Evolutionary conservation across 2,888 invertebrate genomes (phyloP), one percentile per base, ranked within the genome.

Genomic region (Cylindroiulus punctatus): DNA sequence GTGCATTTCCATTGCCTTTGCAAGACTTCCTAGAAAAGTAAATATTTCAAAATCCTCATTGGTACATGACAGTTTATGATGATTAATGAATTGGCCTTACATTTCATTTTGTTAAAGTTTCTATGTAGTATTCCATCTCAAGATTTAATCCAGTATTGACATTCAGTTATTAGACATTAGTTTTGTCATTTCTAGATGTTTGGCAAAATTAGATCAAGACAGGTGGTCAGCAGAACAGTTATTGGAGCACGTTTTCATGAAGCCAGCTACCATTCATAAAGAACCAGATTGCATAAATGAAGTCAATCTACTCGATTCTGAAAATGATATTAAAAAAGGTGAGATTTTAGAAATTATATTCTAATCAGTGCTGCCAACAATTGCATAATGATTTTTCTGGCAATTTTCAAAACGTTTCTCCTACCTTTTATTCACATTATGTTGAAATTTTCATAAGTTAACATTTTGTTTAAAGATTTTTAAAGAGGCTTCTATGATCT

Each of bases 181-280:
- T 1, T 76, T 81, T 82, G 5, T 82, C 40, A 17, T 82, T 40
- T 40, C 8, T 32, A 85, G 84, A 40, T 96, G 95, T 91, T 90
- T 96, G 84, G 92, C 93, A 81, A 93, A 93, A 89, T 94, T 95
- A 89, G 96, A 96, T 89, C 93, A 94, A 86, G 92, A 93, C 5
- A 93, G 96, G 81, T 94, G 95, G 93, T 94, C 96, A 0, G 94
- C 96, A 0, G 93, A 94, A 10, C 94, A 96, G 90, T 91, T 98
- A 36, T 90, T 95, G 40, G 93, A 94, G 84, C 97, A 98, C 90
- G 92, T 93, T 12, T 97, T 97, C 90, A 87, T 91, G 22, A 91
- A 95, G 2, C 92, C 93, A 88, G 91, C 92, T 8, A n/a, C 19
- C 65, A 19, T 44, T 82, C 26, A 47, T 42, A 44, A 87, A 86